A percentile compares a stretch with the other conserved stretches of the same genome.
Conservation (phyloP, 1,140 invertebrate species). For the Ladona fulva region DNA sequence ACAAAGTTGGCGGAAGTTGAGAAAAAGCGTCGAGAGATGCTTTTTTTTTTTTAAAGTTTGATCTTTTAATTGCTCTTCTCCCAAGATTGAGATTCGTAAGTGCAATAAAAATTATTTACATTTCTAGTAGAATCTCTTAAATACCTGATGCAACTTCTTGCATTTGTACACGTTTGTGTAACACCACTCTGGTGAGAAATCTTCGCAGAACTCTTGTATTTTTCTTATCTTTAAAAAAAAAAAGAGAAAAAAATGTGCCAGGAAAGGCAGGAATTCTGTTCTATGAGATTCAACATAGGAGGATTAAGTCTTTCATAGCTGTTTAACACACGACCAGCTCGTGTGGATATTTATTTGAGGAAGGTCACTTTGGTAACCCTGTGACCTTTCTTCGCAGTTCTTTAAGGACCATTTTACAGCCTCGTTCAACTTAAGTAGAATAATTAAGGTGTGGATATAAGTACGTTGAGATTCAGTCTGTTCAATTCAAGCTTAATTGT, state of each 20-base stretch:
- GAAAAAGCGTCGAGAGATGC: background rate
- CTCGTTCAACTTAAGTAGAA: background rate
- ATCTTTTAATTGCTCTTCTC: background rate
- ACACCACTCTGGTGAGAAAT: no score
- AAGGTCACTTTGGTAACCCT: no score
- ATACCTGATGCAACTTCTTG: background rate
- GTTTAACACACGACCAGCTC: no score
- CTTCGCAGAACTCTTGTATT: no score
- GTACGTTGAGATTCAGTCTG: background rate
- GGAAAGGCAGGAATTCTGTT: no score
- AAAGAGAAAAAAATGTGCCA: no score
- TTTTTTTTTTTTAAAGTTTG: background rate
- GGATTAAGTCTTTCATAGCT: no score
- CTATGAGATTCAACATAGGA: no score
- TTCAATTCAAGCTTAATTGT: background rate
- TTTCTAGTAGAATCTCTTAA: constrained; percentile 12
- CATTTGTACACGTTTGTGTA: background rate
- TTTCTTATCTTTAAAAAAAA: no score
- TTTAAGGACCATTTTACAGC: background rate
- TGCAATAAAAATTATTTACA: constrained; percentile 14
- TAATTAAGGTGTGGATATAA: background rate
- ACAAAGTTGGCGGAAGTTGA: background rate
- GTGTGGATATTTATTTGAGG: no score
- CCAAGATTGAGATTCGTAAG: background rate
- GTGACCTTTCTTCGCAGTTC: background rate